These are phyloP conservation scores for Vanacampus margaritifer DNA, from an alignment of 2,113 vertebrate species.

Conservation along the genomic window DNA sequence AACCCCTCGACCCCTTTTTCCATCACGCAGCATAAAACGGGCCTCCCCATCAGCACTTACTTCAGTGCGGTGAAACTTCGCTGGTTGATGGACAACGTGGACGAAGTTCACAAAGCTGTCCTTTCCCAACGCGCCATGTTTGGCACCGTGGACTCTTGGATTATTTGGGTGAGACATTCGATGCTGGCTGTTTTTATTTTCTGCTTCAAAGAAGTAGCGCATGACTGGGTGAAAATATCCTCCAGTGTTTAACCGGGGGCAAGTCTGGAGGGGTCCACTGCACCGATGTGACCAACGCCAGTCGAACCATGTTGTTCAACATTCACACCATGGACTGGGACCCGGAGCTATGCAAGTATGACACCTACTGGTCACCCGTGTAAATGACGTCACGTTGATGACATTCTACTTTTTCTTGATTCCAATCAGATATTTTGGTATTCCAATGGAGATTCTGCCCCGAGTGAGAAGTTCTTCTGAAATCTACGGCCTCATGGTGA, in stretches of 20 bases:
- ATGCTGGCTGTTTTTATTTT: neutral
- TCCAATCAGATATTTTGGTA: slow-evolving; percentile 84
- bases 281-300: slow-evolving; percentile 92
- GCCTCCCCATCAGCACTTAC: slow-evolving; percentile 96
- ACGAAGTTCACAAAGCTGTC: slow-evolving; percentile 77
- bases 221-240: neutral
- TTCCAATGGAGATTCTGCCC: slow-evolving; percentile 90
- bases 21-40: slow-evolving; percentile 82
- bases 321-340: slow-evolving; percentile 92
- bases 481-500: slow-evolving; percentile 92
- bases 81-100: slow-evolving; percentile 94
- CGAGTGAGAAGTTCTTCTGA: slow-evolving; percentile 90
- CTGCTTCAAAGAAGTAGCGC: neutral
- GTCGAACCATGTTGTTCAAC: slow-evolving; percentile 92
- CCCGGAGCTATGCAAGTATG: slow-evolving; percentile 87
- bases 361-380: neutral
- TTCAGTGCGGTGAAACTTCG: slow-evolving; percentile 97
- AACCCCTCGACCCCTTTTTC: neutral
- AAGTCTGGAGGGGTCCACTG: slow-evolving; percentile 88
- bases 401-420: neutral
- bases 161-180: slow-evolving; percentile 87
- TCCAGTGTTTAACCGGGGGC: slow-evolving; percentile 89
- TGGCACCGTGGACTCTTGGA: slow-evolving; percentile 95
- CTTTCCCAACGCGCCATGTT: slow-evolving; percentile 83
- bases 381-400: neutral